Percentiles rank a stretch among this genome's conserved stretches.
phyloP scores from a whole-genome alignment of 2,113 vertebrate genomes.

The Podiceps cristatus region DNA sequence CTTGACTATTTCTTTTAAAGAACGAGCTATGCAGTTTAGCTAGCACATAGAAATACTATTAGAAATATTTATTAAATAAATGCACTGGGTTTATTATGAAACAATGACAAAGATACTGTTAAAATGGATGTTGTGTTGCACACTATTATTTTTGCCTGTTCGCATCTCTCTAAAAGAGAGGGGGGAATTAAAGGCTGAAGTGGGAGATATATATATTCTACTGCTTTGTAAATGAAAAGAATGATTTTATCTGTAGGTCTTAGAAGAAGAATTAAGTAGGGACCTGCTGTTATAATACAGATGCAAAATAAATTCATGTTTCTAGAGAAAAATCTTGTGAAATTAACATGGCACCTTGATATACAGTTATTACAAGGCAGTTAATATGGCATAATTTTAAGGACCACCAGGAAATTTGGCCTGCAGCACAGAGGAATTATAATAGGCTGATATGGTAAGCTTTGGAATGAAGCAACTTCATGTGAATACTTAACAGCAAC shows the following conservation, averaged over 20 bases:
- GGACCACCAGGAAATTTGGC: constrained; percentile 31
- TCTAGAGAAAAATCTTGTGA: background rate
- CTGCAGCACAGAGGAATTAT: constrained; percentile 30
- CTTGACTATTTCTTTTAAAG: background rate
- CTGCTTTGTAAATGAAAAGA: background rate
- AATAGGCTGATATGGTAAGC: background rate
- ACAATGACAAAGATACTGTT: background rate
- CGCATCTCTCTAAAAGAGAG: background rate
- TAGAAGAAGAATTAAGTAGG: background rate
- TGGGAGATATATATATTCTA: background rate
- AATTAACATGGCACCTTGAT: background rate
- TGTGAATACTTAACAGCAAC: constrained; percentile 4
- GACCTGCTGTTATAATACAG: background rate
- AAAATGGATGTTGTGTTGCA: background rate
- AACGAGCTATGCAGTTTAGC: background rate
- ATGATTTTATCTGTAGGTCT: background rate
- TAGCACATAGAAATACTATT: background rate
- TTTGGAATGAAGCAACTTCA: constrained; percentile 18
- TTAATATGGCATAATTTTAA: constrained; percentile 15
- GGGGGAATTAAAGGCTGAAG: background rate
- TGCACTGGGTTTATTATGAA: background rate
- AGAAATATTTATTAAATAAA: background rate
- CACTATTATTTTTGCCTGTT: background rate
- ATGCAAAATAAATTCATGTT: background rate
- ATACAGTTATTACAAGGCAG: background rate